Evolutionary conservation across 2,797 vertebrate species (phyloP).

Genomic region (Schizothorax lantsangensis): DNA sequence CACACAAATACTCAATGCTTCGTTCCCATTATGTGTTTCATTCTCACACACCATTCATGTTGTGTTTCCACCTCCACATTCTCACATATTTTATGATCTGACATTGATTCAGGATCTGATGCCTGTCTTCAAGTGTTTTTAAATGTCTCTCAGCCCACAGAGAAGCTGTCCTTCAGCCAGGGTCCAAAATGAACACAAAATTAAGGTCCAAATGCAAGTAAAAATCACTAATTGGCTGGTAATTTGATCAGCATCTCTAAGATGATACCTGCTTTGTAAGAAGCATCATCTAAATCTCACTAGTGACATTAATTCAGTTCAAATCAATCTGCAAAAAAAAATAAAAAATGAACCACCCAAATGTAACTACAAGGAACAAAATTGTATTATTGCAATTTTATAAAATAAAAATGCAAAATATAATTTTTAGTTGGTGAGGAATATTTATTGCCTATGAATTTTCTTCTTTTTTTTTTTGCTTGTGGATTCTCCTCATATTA

Average conservation of each 20-base stretch:
- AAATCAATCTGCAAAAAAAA: background rate
- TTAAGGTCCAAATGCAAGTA: background rate
- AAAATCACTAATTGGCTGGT: background rate
- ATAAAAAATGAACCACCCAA: background rate
- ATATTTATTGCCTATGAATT: background rate
- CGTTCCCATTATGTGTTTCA: constrained; percentile 2
- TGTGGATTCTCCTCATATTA: background rate
- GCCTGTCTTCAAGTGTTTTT: background rate
- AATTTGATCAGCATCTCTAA: background rate
- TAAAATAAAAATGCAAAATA: background rate
- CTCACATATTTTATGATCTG: background rate
- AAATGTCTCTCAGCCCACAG: background rate
- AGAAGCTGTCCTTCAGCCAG: background rate
- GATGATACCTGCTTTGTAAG: background rate
- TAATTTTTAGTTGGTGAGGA: background rate
- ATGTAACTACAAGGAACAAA: background rate
- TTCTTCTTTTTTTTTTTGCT: background rate
- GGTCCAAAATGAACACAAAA: background rate
- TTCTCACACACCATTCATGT: background rate
- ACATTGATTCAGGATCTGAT: constrained; percentile 6
- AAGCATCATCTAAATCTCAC: background rate
- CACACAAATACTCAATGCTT: background rate
- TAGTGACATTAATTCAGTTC: background rate
- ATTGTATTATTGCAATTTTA: background rate
- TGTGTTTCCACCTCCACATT: background rate